A percentile compares a stretch with the other conserved stretches of the same genome.
phyloP scores from a whole-genome alignment of 2,888 invertebrate genomes.

The Heteropelma amictum region DNA sequence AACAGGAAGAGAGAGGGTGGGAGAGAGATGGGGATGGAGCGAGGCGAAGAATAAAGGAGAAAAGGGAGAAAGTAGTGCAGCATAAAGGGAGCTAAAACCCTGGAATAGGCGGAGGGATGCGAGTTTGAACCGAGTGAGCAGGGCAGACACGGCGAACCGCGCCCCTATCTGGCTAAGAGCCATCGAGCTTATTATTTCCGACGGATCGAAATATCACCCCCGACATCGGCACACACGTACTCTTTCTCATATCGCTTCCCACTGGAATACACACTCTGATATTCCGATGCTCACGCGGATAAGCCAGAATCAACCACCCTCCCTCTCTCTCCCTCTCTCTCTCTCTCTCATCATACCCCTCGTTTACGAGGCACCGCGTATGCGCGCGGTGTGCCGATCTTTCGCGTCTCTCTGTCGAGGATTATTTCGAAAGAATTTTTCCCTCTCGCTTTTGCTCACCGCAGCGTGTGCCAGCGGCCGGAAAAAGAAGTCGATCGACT shows the following conservation, averaged over 20 bases:
- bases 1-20: conserved; percentile 20
- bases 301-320: conserved; percentile 27
- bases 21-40: too few relatives aligned
- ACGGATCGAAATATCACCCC: conserved; percentile 64
- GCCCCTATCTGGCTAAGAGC: conserved; percentile 70
- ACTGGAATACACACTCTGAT: too few relatives aligned
- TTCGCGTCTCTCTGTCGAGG: conserved; percentile 30
- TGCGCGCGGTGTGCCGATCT: not conserved
- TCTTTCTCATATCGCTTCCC: too few relatives aligned
- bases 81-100: conserved; percentile 1
- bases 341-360: conserved; percentile 37
- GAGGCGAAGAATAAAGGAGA: not conserved
- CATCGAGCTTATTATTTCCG: conserved; percentile 69
- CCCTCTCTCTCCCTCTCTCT: too few relatives aligned
- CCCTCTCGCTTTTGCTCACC: not conserved
- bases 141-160: conserved; percentile 49
- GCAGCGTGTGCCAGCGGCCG: conserved; percentile 29
- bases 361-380: conserved; percentile 42
- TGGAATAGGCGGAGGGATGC: not conserved
- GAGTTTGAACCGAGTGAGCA: conserved; percentile 26
- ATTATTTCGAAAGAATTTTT: conserved; percentile 48
- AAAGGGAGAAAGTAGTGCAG: not conserved
- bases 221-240: too few relatives aligned
- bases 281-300: conserved; percentile 52
- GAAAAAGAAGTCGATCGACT: conserved; percentile 56